phyloP scores from a whole-genome alignment of 2,888 invertebrate species.

The Crocallis elinguaria region DNA sequence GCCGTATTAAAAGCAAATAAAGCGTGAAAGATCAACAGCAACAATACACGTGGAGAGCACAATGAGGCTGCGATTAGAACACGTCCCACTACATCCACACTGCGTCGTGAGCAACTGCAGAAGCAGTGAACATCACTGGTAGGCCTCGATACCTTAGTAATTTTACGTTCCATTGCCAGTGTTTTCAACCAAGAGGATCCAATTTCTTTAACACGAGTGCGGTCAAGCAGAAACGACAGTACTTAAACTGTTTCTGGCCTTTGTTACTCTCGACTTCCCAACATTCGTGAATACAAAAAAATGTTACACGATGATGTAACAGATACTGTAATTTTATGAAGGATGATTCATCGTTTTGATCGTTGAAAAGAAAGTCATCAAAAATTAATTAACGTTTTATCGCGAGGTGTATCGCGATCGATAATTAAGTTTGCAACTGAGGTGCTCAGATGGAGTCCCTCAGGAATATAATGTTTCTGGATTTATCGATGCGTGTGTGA shows the following conservation, averaged over 20 bases:
- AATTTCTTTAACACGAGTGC: slow-evolving; percentile 73
- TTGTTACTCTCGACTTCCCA: slow-evolving; percentile 54
- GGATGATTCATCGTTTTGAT: slow-evolving; percentile 23
- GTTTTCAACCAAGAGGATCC: slow-evolving; percentile 75
- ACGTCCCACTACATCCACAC: slow-evolving; percentile 37
- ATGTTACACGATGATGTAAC: slow-evolving; percentile 18
- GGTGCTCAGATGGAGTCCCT: slow-evolving; percentile 18
- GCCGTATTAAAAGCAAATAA: slow-evolving; percentile 62
- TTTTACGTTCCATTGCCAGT: slow-evolving; percentile 78
- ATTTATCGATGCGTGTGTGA: slow-evolving; percentile 65
- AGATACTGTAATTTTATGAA: slow-evolving; percentile 18
- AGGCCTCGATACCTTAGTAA: slow-evolving; percentile 67
- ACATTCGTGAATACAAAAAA: slow-evolving; percentile 44
- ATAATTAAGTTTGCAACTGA: slow-evolving; percentile 37
- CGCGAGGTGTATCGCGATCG: slow-evolving; percentile 30
- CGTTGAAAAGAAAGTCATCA: slow-evolving; percentile 58
- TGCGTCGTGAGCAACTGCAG: slow-evolving; percentile 36
- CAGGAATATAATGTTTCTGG: slow-evolving; percentile 49
- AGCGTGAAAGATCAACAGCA: slow-evolving; percentile 60
- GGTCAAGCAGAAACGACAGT: slow-evolving; percentile 72
- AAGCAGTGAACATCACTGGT: slow-evolving; percentile 50
- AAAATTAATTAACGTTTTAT: slow-evolving; percentile 67
- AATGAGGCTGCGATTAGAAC: slow-evolving; percentile 45
- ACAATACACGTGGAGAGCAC: slow-evolving; percentile 60
- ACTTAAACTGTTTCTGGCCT: slow-evolving; percentile 65